These are phyloP conservation scores for Lasioglossum albipes DNA, from an alignment of 1,140 invertebrate genomes.

Conservation along the genomic window DNA sequence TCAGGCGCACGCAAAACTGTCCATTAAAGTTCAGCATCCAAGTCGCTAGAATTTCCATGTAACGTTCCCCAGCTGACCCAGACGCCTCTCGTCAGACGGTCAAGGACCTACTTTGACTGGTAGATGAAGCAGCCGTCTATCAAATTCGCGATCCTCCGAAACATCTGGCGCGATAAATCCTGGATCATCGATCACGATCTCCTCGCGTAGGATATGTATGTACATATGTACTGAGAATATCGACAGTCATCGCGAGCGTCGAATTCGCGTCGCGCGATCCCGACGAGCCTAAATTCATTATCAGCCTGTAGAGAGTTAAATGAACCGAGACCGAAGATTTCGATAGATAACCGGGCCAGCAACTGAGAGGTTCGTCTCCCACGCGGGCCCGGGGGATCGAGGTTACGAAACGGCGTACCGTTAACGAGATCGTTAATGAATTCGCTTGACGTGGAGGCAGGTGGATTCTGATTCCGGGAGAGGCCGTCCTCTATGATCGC, in stretches of 20 bases:
- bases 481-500: conserved; percentile 40
- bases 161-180: conserved; percentile 1
- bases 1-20: too few species aligned
- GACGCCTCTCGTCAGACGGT: conserved; percentile 51
- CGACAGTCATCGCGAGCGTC: conserved; percentile 15
- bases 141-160: conserved; percentile 31
- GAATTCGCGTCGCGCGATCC: not conserved
- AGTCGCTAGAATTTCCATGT: not conserved
- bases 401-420: not conserved
- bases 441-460: conserved; percentile 54
- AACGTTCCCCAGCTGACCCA: not conserved
- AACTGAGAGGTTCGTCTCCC: not conserved
- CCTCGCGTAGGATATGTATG: not conserved
- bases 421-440: conserved; percentile 65
- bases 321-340: too few species aligned
- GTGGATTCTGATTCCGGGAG: conserved; percentile 10
- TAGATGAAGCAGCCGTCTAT: conserved; percentile 42
- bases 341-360: too few species aligned
- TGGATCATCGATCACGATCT: not conserved
- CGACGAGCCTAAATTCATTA: not conserved
- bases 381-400: not conserved
- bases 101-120: conserved; percentile 58
- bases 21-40: not conserved
- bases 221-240: not conserved
- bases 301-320: not conserved